These are phyloP conservation scores for Bos indicus DNA, from an alignment of 2,113 vertebrate species.

Conservation along the genomic window DNA sequence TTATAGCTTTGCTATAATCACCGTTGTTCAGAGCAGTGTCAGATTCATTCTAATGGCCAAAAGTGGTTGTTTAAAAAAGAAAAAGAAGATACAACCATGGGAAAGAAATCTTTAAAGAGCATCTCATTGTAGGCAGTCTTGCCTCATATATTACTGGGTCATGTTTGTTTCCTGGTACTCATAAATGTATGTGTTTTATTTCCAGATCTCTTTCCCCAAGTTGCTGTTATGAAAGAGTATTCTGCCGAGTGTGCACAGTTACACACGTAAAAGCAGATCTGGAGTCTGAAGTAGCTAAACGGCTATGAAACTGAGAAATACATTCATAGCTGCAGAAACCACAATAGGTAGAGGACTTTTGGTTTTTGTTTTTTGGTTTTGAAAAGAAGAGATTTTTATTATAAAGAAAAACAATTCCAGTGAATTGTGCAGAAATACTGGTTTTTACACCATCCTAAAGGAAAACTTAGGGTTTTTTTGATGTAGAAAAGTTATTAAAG, in stretches of 20 bases:
- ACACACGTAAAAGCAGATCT: conserved; percentile 78
- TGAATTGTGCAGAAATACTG: conserved; percentile 88
- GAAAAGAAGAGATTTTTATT: conserved; percentile 80
- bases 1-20: conserved; percentile 78
- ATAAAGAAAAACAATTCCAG: conserved; percentile 71
- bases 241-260: conserved; percentile 78
- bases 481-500: conserved; percentile 72
- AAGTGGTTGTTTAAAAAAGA: conserved; percentile 75
- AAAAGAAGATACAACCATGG: conserved; percentile 37
- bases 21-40: conserved; percentile 80
- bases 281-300: conserved; percentile 84
- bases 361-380: conserved; percentile 63
- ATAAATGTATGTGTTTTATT: conserved; percentile 69
- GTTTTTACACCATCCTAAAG: conserved; percentile 86
- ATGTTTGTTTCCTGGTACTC: conserved; percentile 89
- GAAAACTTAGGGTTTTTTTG: conserved; percentile 75
- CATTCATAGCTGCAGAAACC: conserved; percentile 82
- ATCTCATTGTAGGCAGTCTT: conserved; percentile 87
- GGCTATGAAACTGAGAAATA: conserved; percentile 78
- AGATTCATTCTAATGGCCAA: conserved; percentile 76
- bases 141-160: conserved; percentile 84
- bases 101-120: conserved; percentile 81
- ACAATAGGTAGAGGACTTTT: conserved; percentile 77
- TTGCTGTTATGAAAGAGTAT: conserved; percentile 85
- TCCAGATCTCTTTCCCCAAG: conserved; percentile 91